A percentile compares a stretch with the other conserved stretches of the same genome.
Conservation (phyloP, 2,888 invertebrate genomes). For the Acleris sparsana region DNA sequence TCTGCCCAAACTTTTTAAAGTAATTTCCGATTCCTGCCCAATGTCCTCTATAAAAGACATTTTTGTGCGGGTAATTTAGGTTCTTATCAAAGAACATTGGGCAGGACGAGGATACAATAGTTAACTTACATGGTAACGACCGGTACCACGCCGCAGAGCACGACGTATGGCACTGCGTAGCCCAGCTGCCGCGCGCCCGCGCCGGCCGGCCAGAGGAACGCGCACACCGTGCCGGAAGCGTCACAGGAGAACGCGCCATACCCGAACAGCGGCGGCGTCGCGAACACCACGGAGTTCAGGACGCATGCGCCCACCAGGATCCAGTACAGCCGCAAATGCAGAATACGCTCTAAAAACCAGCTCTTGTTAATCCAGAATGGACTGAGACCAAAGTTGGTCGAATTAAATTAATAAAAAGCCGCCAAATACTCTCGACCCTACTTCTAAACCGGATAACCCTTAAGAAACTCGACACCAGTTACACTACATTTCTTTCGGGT, state of each 20-base stretch:
- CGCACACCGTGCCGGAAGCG: slow-evolving; percentile 74
- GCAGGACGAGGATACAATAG: neutral
- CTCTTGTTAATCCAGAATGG: neutral
- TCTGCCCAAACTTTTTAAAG: too few species aligned
- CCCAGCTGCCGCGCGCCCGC: slow-evolving; percentile 71
- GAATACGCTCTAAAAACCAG: slow-evolving; percentile 61
- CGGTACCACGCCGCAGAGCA: slow-evolving; percentile 73
- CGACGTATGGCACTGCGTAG: slow-evolving; percentile 69
- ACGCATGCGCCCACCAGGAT: slow-evolving; percentile 71
- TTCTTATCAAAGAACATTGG: too few species aligned
- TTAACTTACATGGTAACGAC: slow-evolving; percentile 73
- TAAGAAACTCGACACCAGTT: too few species aligned
- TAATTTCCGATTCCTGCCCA: too few species aligned
- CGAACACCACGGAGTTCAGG: slow-evolving; percentile 67
- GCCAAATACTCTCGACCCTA: too few species aligned
- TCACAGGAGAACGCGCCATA: slow-evolving; percentile 81
- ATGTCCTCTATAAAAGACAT: too few species aligned
- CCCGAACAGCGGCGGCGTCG: slow-evolving; percentile 77
- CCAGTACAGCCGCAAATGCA: slow-evolving; percentile 73
- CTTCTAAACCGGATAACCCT: too few species aligned
- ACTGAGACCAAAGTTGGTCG: too few species aligned
- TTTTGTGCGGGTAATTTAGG: too few species aligned
- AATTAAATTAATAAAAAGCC: too few species aligned
- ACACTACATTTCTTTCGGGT: too few species aligned
- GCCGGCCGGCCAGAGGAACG: slow-evolving; percentile 74